A percentile compares a stretch with the other conserved stretches of the same genome.
Evolutionary conservation across 2,888 invertebrate species (phyloP).

Genomic region (Trissolcus brochymenae): DNA sequence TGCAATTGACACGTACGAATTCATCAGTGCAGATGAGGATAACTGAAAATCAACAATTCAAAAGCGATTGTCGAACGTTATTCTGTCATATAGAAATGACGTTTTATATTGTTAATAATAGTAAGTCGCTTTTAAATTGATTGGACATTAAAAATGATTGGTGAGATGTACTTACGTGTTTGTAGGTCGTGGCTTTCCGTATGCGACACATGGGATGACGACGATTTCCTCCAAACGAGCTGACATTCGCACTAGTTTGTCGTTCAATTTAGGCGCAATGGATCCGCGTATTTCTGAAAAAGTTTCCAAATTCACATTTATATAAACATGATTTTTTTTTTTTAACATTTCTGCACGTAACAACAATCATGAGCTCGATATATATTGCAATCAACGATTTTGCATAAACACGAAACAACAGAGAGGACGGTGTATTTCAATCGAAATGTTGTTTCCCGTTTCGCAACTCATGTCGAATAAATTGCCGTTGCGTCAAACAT

Average conservation of each 20-base stretch:
- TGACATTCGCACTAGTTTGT: conserved; percentile 77
- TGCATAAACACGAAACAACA: too few species aligned
- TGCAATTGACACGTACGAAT: conserved; percentile 27
- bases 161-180: conserved; percentile 77
- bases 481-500: background rate
- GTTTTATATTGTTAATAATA: too few species aligned
- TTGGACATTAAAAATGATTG: conserved; percentile 37
- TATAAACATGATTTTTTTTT: background rate
- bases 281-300: conserved; percentile 78
- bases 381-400: too few species aligned
- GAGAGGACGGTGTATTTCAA: too few species aligned
- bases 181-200: conserved; percentile 80
- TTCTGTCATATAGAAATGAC: too few species aligned
- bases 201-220: conserved; percentile 81
- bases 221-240: conserved; percentile 78
- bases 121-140: too few species aligned
- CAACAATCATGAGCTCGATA: too few species aligned
- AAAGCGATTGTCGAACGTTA: too few species aligned
- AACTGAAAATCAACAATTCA: too few species aligned
- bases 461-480: background rate
- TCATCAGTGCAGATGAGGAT: too few species aligned
- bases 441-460: conserved; percentile 19
- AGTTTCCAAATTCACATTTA: background rate
- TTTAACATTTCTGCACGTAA: background rate
- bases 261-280: conserved; percentile 80